A percentile compares a stretch with the other conserved stretches of the same genome.
phyloP scores from a whole-genome alignment of 2,113 vertebrate species.

The Synodontis membranacea region DNA sequence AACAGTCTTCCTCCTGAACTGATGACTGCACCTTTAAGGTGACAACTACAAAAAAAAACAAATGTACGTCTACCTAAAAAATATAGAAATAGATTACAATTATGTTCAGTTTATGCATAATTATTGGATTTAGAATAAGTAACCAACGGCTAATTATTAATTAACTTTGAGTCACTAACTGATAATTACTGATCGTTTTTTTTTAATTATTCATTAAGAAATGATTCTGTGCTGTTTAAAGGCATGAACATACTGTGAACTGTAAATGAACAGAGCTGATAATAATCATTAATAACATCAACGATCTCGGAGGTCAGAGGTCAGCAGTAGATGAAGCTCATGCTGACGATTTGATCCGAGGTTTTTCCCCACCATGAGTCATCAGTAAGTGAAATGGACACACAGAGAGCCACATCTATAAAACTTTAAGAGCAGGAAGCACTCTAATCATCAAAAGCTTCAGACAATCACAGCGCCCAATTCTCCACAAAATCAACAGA shows the following conservation, averaged over 20 bases:
- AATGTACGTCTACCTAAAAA: neutral
- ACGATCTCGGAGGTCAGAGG: neutral
- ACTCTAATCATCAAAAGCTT: neutral
- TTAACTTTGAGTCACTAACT: neutral
- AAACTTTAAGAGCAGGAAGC: neutral
- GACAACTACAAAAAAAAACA: neutral
- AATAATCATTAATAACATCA: conserved; percentile 6
- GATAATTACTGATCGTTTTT: neutral
- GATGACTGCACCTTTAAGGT: too few species aligned
- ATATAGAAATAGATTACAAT: neutral
- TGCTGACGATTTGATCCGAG: neutral
- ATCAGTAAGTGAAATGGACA: conserved; percentile 16
- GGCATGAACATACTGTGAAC: neutral
- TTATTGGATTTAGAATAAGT: neutral
- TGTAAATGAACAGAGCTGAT: neutral
- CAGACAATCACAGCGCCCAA: neutral
- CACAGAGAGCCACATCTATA: neutral
- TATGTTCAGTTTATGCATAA: neutral
- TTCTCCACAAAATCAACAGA: neutral
- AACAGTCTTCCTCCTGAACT: too few species aligned
- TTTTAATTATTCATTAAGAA: neutral
- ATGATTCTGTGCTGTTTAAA: neutral
- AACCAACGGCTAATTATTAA: neutral
- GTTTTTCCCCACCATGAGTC: neutral
- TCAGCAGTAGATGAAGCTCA: neutral